phyloP scores from a whole-genome alignment of 1,140 invertebrate species.

The Adoxophyes honmai region DNA sequence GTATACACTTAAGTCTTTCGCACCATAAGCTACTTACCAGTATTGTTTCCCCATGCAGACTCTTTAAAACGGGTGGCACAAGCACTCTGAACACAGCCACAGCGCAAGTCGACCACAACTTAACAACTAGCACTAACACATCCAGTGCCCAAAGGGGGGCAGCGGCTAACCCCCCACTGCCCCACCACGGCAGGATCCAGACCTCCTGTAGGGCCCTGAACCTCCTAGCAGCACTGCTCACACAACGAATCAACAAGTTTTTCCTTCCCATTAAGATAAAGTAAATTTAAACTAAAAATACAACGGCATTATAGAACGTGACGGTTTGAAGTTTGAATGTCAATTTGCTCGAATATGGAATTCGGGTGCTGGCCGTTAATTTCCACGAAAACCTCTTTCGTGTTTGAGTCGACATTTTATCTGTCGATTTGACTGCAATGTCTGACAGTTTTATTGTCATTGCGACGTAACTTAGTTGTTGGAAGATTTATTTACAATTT shows the following conservation, averaged over 20 bases:
- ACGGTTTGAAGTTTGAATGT: background rate
- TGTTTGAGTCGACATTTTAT: too few relatives aligned
- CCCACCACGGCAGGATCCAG: conserved; percentile 64
- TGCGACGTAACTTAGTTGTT: background rate
- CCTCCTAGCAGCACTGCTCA: conserved; percentile 49
- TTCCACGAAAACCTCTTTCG: background rate
- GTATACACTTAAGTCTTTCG: too few relatives aligned
- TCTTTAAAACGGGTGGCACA: conserved; percentile 55
- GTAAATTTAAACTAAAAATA: conserved; percentile 33
- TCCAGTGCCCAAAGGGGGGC: conserved; percentile 56
- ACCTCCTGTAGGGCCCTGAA: conserved; percentile 55
- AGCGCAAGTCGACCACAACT: conserved; percentile 51
- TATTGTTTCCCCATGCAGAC: conserved; percentile 59
- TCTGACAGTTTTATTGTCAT: background rate
- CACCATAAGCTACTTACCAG: conserved; percentile 46
- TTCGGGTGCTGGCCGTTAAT: background rate
- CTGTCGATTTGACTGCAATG: too few relatives aligned
- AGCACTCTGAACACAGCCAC: conserved; percentile 39
- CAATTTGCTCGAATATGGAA: background rate
- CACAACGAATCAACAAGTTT: conserved; percentile 49
- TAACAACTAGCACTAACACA: conserved; percentile 49
- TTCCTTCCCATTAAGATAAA: conserved; percentile 48
- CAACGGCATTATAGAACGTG: background rate
- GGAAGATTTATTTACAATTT: background rate
- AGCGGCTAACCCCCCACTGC: conserved; percentile 42